Percentiles rank a stretch among this genome's conserved stretches.
Evolutionary conservation across 2,113 vertebrate genomes (phyloP).

Genomic region (Oreotragus oreotragus): DNA sequence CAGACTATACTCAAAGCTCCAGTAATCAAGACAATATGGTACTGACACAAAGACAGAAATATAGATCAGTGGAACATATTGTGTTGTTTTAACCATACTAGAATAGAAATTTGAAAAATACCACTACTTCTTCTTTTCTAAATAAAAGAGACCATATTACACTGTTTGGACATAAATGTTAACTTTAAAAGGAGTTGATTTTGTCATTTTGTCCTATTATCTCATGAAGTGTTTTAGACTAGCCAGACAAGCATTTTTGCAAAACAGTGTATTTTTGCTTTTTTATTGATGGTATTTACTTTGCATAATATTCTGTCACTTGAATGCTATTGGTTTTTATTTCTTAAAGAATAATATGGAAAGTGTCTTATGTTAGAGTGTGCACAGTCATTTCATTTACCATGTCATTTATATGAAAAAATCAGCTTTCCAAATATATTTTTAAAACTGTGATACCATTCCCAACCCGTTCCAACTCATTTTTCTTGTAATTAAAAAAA

Average conservation of each 20-base stretch:
- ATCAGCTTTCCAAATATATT: not conserved
- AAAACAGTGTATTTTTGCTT: not conserved
- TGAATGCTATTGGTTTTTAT: not conserved
- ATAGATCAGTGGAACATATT: not conserved
- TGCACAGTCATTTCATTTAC: not conserved
- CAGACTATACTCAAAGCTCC: not conserved
- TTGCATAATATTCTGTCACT: not conserved
- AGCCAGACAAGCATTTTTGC: not conserved
- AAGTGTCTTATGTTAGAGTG: not conserved
- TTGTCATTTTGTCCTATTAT: not conserved
- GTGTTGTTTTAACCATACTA: not conserved
- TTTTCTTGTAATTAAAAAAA: not conserved
- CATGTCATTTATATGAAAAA: not conserved
- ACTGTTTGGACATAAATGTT: not conserved
- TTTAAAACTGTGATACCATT: not conserved
- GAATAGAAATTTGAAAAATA: not conserved
- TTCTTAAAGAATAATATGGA: not conserved
- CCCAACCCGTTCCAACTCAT: not conserved
- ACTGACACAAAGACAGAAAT: not conserved
- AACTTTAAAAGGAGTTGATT: not conserved
- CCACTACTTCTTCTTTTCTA: not conserved
- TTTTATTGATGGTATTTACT: not conserved
- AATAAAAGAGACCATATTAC: not conserved
- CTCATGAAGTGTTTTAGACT: not conserved
- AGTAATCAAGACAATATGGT: not conserved